Percentiles rank a stretch among this genome's conserved stretches.
Conservation (phyloP, 2,888 invertebrate species). For the Nephrotoma appendiculata region DNA sequence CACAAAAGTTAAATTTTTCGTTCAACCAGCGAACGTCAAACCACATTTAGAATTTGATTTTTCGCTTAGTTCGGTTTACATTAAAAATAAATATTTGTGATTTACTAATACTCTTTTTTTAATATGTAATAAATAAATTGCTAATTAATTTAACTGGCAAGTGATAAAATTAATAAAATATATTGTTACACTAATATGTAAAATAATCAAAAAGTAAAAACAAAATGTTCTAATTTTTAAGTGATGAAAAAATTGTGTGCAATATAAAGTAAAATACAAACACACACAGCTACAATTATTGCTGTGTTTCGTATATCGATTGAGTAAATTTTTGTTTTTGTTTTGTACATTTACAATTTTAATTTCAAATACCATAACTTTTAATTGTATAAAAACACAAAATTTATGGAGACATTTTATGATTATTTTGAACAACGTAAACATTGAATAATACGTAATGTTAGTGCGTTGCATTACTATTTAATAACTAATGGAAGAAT, state of each 20-base stretch:
- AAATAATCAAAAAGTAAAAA: neutral
- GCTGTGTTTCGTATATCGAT: neutral
- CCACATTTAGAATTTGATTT: neutral
- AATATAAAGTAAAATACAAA: neutral
- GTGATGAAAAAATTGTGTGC: neutral
- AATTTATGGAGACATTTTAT: no score
- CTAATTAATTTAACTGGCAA: neutral
- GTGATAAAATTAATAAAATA: neutral
- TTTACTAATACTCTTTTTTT: neutral
- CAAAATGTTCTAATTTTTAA: neutral
- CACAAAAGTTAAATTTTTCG: neutral
- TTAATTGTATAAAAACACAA: neutral
- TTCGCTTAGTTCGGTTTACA: neutral
- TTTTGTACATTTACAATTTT: neutral
- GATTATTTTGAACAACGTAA: neutral
- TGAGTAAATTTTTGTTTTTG: neutral
- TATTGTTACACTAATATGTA: neutral
- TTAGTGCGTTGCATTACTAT: neutral
- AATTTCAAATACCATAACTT: neutral
- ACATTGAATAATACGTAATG: neutral
- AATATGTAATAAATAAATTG: neutral
- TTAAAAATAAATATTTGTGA: neutral
- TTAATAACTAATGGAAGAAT: neutral
- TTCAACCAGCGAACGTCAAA: neutral
- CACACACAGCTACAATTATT: neutral